phyloP scores from a whole-genome alignment of 2,888 invertebrate genomes.

The Agriopis marginaria region DNA sequence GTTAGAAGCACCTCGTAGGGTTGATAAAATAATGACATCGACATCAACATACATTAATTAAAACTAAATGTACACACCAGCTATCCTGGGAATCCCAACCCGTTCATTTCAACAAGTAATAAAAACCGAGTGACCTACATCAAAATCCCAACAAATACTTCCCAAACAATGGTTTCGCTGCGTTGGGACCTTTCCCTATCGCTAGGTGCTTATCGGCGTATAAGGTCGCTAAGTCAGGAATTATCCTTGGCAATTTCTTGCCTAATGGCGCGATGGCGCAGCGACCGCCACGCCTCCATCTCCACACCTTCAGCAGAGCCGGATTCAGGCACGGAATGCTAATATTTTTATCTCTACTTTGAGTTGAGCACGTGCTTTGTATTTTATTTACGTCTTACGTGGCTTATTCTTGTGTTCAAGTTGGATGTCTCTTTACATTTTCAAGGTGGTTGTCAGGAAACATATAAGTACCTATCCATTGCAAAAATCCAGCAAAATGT shows the following conservation, averaged over 20 bases:
- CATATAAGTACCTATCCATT: background rate
- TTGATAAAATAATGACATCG: no score
- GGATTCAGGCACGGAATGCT: constrained; percentile 49
- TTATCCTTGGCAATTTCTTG: constrained; percentile 55
- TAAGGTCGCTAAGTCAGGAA: constrained; percentile 50
- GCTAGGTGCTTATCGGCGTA: constrained; percentile 38
- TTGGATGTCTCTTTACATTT: background rate
- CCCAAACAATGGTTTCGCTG: constrained; percentile 40
- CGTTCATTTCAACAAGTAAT: constrained; percentile 21
- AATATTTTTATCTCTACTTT: constrained; percentile 34
- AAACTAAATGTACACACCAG: background rate
- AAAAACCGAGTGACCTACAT: constrained; percentile 29
- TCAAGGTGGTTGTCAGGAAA: background rate
- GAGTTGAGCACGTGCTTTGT: constrained; percentile 22
- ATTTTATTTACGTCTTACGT: background rate
- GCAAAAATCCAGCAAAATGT: background rate
- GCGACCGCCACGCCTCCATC: constrained; percentile 45
- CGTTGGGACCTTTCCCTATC: constrained; percentile 41
- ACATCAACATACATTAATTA: background rate
- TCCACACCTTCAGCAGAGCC: constrained; percentile 51
- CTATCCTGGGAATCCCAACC: constrained; percentile 5
- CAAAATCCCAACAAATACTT: constrained; percentile 37
- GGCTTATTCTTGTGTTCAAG: background rate
- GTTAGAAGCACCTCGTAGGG: no score
- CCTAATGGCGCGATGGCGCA: constrained; percentile 49